Percentiles rank a stretch among this genome's conserved stretches.
These are phyloP conservation scores for Ibycter americanus DNA, from an alignment of 2,797 vertebrate genomes.

Conservation along the genomic window DNA sequence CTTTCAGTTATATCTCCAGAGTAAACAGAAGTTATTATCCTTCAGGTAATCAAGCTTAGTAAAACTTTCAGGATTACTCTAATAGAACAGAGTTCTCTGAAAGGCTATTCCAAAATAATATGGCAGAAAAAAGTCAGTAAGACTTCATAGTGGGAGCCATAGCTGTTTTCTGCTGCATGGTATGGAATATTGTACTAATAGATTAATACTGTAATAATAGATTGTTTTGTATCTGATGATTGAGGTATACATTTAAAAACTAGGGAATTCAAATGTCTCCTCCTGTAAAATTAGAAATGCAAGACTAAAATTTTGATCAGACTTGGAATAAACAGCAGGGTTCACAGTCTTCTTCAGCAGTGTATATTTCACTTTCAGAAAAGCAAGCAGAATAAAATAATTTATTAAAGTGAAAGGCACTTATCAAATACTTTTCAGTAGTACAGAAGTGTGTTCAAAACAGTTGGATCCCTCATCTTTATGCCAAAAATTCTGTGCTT, in stretches of 20 bases:
- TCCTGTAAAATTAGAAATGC: not conserved
- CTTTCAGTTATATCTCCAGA: not conserved
- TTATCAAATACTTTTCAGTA: not conserved
- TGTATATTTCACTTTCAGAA: not conserved
- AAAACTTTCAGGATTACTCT: not conserved
- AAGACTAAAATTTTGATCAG: not conserved
- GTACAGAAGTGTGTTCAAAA: not conserved
- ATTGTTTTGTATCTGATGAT: not conserved
- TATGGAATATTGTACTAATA: not conserved
- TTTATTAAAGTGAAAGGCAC: not conserved
- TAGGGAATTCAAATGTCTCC: not conserved
- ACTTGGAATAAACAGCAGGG: not conserved
- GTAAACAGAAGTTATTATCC: not conserved
- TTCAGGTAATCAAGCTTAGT: not conserved
- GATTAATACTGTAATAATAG: not conserved
- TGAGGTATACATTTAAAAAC: not conserved
- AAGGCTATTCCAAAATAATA: not conserved
- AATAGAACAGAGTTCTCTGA: not conserved
- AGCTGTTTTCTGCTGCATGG: not conserved
- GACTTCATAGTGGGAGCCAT: not conserved
- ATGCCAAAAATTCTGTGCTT: not conserved
- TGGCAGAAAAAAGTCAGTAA: not conserved
- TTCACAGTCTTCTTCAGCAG: not conserved
- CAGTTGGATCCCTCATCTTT: not conserved
- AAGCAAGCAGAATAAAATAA: not conserved